These are phyloP conservation scores for Pseudocheirus occidentalis DNA, from an alignment of 2,797 vertebrate genomes.

Conservation along the genomic window DNA sequence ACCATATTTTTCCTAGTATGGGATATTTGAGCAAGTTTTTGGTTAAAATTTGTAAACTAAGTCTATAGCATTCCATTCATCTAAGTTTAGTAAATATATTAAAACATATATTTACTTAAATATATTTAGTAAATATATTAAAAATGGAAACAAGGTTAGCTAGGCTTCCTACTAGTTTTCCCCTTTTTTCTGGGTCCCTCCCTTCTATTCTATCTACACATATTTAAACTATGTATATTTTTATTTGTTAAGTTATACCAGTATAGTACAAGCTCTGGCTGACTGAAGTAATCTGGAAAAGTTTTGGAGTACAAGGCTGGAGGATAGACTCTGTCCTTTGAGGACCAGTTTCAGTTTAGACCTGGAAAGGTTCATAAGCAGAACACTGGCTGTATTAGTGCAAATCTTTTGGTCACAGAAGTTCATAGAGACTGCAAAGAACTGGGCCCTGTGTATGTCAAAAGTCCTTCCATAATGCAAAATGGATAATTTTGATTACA, in stretches of 20 bases:
- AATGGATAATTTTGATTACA: too few relatives aligned
- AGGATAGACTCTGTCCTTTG: not conserved
- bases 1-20: not conserved
- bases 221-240: not conserved
- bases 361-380: not conserved
- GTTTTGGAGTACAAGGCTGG: not conserved
- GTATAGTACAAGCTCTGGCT: not conserved
- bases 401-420: not conserved
- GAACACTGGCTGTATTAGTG: not conserved
- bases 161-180: not conserved
- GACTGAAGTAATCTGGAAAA: not conserved
- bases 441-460: not conserved
- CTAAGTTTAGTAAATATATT: not conserved
- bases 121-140: not conserved
- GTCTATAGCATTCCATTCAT: not conserved
- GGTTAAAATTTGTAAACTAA: not conserved
- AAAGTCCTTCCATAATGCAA: not conserved
- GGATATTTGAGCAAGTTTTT: not conserved
- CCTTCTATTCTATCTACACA: not conserved
- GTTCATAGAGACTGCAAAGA: not conserved
- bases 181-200: not conserved
- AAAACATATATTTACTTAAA: too few relatives aligned
- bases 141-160: not conserved
- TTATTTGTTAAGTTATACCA: not conserved
- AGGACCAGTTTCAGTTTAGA: not conserved